A percentile compares a stretch with the other conserved stretches of the same genome.
phyloP scores from a whole-genome alignment of 2,888 invertebrate species.

The Dryobotodes eremita region DNA sequence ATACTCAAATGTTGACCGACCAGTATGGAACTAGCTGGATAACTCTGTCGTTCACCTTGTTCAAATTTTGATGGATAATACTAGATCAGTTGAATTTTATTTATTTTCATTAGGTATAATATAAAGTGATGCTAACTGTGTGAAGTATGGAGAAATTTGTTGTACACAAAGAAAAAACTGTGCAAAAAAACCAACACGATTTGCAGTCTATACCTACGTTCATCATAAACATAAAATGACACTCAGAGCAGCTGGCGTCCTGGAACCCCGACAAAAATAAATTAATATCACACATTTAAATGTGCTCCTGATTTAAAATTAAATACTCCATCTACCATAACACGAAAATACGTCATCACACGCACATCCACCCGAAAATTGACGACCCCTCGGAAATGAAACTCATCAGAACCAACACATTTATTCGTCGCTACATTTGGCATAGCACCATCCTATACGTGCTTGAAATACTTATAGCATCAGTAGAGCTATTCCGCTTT shows the following conservation, averaged over 20 bases:
- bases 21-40: background rate
- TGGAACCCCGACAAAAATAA: conserved; percentile 4
- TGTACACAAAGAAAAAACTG: background rate
- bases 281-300: conserved; percentile 21
- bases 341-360: conserved; percentile 31
- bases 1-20: background rate
- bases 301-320: background rate
- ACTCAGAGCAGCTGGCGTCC: background rate
- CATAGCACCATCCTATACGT: conserved; percentile 79
- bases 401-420: conserved; percentile 53
- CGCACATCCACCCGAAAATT: conserved; percentile 32
- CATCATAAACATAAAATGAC: background rate
- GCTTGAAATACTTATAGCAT: conserved; percentile 75
- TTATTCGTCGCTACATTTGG: conserved; percentile 66
- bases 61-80: background rate
- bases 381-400: conserved; percentile 60
- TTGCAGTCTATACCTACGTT: background rate
- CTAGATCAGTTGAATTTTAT: background rate
- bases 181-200: background rate
- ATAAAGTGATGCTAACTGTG: background rate
- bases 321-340: background rate
- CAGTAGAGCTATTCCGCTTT: conserved; percentile 75
- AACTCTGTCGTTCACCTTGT: background rate
- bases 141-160: background rate
- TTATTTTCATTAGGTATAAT: background rate